Conservation (phyloP, 1,140 invertebrate genomes). For the Melitaea cinxia region DNA sequence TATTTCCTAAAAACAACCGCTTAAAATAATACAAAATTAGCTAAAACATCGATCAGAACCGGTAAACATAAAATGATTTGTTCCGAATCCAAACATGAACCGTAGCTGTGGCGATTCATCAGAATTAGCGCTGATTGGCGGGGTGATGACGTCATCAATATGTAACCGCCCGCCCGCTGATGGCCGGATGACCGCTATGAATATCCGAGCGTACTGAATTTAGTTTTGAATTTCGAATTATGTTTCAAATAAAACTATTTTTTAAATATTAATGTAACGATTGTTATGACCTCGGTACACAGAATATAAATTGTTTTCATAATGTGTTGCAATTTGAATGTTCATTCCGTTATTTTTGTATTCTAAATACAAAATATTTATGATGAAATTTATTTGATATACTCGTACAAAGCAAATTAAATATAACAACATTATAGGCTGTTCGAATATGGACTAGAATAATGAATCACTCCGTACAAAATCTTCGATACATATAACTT, state of each 20-base stretch:
- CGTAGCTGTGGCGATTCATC: constrained; percentile 26
- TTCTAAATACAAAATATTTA: too few species aligned
- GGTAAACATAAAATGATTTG: constrained; percentile 10
- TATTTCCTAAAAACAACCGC: too few species aligned
- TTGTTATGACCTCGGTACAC: neutral
- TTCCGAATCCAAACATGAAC: constrained; percentile 14
- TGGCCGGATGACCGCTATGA: constrained; percentile 30
- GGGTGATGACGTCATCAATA: constrained; percentile 45
- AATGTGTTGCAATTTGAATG: neutral
- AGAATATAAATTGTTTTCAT: neutral
- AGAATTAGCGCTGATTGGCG: constrained; percentile 40
- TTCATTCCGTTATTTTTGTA: neutral
- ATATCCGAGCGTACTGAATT: constrained; percentile 30
- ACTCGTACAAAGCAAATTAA: too few species aligned
- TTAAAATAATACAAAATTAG: neutral
- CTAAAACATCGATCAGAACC: neutral
- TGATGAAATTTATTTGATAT: too few species aligned
- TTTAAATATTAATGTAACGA: neutral
- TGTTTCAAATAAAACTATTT: constrained; percentile 3
- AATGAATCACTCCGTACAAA: too few species aligned
- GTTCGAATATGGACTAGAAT: too few species aligned
- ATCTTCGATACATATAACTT: too few species aligned
- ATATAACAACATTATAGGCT: too few species aligned
- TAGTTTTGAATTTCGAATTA: constrained; percentile 30
- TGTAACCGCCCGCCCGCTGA: constrained; percentile 28